Evolutionary conservation across 2,888 invertebrate genomes (phyloP), one percentile per base, ranked within the genome.

Genomic region (Melitaea athalia): DNA sequence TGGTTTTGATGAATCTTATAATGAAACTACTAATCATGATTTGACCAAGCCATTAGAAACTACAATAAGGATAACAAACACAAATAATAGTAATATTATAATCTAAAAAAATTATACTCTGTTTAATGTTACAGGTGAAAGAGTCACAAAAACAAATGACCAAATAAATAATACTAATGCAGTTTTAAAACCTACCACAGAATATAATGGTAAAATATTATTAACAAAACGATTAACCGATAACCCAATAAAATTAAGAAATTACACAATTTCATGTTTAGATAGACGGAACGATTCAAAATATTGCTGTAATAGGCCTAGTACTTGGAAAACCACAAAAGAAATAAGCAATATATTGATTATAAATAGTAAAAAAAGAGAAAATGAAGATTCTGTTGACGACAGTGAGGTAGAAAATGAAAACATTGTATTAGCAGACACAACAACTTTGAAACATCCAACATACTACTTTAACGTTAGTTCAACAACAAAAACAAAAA

Each of bases 251-350:
- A 31, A 61, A 12, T 43, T 24, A 50, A 33, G n/a, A 15, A 33
- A 61, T 50, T 38, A 63, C 63, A 50, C 12, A 42, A 52, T 24
- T 38, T 31, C 11, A 5, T 53, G 38, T 42, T 31, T 50, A 38
- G 12, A 42, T 24, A 52, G 33, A 10, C 42, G 52, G n/a, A 33
- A 49, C 14, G 38, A 59, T 55, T 43, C 17, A 61, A 33, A 4
- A 62, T 62, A 62, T 43, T 78, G 76, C 62, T 79, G 79, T 66
- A 65, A 79, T 31, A 75, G 76, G 72, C 78, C 79, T 45, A 66
- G 67, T 52, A 77, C 74, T 64, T 80, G 78, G 79, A 74, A 77
- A 57, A 77, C 77, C 0, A 77, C 77, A 7, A 70, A 65, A n/a
- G 50, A 72, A 72, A 45, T 64, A 59, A 5, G 38, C 1, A 38